Percentiles rank a stretch among this genome's conserved stretches.
phyloP scores from a whole-genome alignment of 2,888 invertebrate genomes.

The Vandiemenella viatica region DNA sequence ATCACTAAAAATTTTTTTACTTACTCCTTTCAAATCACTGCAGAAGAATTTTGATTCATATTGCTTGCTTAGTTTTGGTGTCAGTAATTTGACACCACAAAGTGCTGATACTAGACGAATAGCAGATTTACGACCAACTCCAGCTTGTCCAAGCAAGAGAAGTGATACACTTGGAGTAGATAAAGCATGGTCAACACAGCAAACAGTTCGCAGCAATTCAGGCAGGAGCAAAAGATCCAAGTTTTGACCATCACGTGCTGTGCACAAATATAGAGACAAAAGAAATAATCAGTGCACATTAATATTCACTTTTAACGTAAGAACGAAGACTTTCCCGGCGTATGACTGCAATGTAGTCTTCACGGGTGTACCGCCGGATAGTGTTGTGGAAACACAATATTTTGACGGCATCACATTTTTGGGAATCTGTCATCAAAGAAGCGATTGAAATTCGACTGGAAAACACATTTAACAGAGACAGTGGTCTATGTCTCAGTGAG shows the following conservation, averaged over 20 bases:
- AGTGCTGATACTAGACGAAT: slow-evolving; percentile 57
- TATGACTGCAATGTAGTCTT: no score
- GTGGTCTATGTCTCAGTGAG: no score
- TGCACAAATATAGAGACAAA: no score
- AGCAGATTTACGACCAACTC: slow-evolving; percentile 66
- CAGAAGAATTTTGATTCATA: slow-evolving; percentile 53
- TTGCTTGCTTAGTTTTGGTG: slow-evolving; percentile 36
- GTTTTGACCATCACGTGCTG: slow-evolving; percentile 48
- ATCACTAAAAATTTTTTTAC: slow-evolving; percentile 15
- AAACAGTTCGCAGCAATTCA: slow-evolving; percentile 48
- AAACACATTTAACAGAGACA: no score
- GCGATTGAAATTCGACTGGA: no score
- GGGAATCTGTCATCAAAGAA: no score
- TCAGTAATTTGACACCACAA: slow-evolving; percentile 44
- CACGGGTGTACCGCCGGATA: no score
- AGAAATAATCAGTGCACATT: no score
- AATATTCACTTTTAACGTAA: no score
- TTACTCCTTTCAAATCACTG: slow-evolving; percentile 60
- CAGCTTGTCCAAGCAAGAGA: slow-evolving; percentile 61
- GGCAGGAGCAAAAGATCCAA: slow-evolving; percentile 46
- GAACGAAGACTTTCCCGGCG: no score
- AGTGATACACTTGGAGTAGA: slow-evolving; percentile 44
- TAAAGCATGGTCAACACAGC: slow-evolving; percentile 46
- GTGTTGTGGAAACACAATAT: no score
- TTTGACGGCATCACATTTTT: no score